phyloP scores from a whole-genome alignment of 2,797 vertebrate species.

The Xenops minutus region DNA sequence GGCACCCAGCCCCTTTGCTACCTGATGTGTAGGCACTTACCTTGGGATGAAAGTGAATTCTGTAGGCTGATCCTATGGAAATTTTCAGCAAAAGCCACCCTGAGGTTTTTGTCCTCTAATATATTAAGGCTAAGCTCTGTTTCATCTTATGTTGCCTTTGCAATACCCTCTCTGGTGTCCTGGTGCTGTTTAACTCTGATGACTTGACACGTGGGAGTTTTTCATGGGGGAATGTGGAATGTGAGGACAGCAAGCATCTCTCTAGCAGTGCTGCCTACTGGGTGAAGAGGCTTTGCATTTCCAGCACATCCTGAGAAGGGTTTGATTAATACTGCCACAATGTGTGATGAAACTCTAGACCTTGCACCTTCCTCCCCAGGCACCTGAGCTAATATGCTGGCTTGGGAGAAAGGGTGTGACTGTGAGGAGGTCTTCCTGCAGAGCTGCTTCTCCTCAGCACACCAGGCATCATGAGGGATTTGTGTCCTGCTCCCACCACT shows the following conservation, averaged over 20 bases:
- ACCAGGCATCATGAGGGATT: background rate
- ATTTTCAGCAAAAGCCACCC: background rate
- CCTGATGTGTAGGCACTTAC: background rate
- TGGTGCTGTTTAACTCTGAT: background rate
- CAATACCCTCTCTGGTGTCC: background rate
- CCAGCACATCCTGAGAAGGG: background rate
- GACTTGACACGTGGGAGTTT: background rate
- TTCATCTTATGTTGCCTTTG: background rate
- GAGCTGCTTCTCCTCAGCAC: background rate
- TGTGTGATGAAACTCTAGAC: background rate
- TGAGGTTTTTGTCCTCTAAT: background rate
- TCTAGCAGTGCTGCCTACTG: accelerated
- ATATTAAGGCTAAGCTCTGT: background rate
- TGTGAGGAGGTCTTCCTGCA: background rate
- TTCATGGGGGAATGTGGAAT: accelerated
- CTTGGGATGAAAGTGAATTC: background rate
- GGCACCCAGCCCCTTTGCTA: background rate
- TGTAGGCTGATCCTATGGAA: background rate
- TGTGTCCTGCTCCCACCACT: accelerated
- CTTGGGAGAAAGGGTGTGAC: background rate
- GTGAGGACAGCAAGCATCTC: background rate
- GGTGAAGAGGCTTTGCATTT: background rate
- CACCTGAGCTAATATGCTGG: background rate
- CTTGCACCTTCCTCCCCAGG: background rate
- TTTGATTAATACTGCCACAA: background rate